Base-by-base conservation (phyloP, 2,113 vertebrate genomes). In the Festucalex cinctus region DNA sequence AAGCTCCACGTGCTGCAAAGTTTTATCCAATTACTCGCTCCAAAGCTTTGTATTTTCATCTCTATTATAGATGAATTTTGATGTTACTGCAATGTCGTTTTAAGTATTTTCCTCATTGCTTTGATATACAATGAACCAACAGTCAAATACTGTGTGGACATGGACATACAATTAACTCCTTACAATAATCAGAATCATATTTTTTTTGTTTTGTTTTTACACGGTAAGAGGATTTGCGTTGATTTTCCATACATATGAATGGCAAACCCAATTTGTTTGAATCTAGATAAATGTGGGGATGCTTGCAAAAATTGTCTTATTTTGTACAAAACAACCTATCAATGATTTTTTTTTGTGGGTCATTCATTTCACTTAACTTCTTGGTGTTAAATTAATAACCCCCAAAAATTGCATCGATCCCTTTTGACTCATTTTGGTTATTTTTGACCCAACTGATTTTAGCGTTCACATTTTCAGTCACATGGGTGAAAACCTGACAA, bases 1-100 rank as follows among this genome's bases (percentile, higher is more conserved):
- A 85, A 86, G 77, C 79, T 71, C 48, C 65, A 83, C 46, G 61
- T 78, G 80, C 81, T 80, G 81, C 66, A 81, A 83, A 86, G 83
- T 89, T 92, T 80, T 71, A 88, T 87, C 85, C 89, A 90, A 89
- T 91, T 90, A 90, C 76, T 70, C 77, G 79, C 86, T 90, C 72
- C 70, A 85, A 74, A 79, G 85, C 83, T 75, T 77, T 81, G 85
- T 87, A 75, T 87, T 91, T 88, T 86, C 83, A 89, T 89, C 85
- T 88, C 67, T 81, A 82, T 87, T 91, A 83, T 80, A 87, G 85
- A 81, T 76, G 75, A 82, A 81, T 85, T 85, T 76, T 77, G 58
- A 88, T 80, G 73, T 80, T 85, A 63, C 62, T 76, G 78, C 72
- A 69, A 54, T 76, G 58, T 75, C 68, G 80, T 81, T 80, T 73